Evolutionary conservation across 2,888 invertebrate genomes (phyloP).

Genomic region (Orthosia cruda): DNA sequence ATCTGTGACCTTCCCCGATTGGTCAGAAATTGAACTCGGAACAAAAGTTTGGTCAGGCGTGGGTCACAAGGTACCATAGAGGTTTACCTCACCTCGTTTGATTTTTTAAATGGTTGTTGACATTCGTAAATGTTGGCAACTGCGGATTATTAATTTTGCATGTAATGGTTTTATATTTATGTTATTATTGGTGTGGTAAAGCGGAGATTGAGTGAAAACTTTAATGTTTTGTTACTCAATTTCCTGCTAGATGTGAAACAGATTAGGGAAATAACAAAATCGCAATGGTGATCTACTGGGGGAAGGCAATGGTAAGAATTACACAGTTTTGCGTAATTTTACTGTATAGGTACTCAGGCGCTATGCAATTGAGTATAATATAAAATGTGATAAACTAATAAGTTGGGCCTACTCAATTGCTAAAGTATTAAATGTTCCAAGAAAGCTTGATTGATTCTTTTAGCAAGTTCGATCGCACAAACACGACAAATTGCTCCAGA

Average conservation of each 20-base stretch:
- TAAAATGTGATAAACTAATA: neutral
- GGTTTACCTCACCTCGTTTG: constrained; percentile 57
- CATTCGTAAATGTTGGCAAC: constrained; percentile 17
- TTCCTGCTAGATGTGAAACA: constrained; percentile 6
- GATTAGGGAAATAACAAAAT: constrained; percentile 22
- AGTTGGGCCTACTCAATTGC: neutral
- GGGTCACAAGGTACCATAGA: constrained; percentile 61
- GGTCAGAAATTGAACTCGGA: constrained; percentile 54
- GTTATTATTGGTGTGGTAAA: constrained; percentile 7
- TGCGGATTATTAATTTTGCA: constrained; percentile 28
- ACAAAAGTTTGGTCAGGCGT: constrained; percentile 54
- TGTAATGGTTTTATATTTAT: constrained; percentile 34
- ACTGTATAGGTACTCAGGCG: neutral
- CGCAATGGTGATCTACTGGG: constrained; percentile 3
- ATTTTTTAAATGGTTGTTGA: constrained; percentile 48
- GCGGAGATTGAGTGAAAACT: constrained; percentile 15
- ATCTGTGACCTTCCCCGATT: constrained; percentile 51
- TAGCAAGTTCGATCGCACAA: neutral
- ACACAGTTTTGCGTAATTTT: constrained; percentile 10
- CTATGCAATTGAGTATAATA: too few species aligned
- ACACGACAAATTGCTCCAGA: constrained; percentile 1
- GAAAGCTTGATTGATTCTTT: too few species aligned
- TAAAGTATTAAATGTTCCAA: neutral
- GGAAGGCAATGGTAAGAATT: neutral
- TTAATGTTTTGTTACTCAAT: constrained; percentile 30